phyloP scores from a whole-genome alignment of 35 echinoderm and acorn worm genomes.

The Eucidaris tribuloides region DNA sequence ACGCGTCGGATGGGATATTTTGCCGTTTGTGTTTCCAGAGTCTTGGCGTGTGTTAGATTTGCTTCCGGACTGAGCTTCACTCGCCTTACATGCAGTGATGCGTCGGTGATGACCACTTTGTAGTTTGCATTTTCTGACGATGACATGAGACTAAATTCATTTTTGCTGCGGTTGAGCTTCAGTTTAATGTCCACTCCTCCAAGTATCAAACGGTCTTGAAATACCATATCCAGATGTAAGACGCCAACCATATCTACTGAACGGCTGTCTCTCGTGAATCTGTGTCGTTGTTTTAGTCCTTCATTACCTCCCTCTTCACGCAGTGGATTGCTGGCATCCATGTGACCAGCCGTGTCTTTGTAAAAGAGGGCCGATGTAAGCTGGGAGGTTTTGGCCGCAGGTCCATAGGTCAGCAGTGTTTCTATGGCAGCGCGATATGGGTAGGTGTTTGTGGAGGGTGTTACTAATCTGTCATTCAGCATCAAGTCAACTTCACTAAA shows the following conservation, averaged over 20 bases:
- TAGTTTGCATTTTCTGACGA: slow-evolving; percentile 8
- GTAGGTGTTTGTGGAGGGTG: slow-evolving; percentile 48
- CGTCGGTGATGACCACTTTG: slow-evolving; percentile 40
- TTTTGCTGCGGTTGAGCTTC: slow-evolving; percentile 56
- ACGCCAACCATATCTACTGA: slow-evolving; percentile 45
- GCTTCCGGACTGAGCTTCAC: slow-evolving; percentile 41
- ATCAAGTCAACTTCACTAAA: slow-evolving; percentile 46
- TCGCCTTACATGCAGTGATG: slow-evolving; percentile 46
- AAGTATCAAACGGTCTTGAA: slow-evolving; percentile 13
- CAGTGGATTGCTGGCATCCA: slow-evolving; percentile 19
- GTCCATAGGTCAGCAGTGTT: slow-evolving; percentile 31
- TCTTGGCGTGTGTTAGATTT: slow-evolving; percentile 21
- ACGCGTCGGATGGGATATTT: slow-evolving; percentile 58
- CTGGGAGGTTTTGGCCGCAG: slow-evolving; percentile 2
- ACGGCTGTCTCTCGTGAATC: slow-evolving; percentile 25
- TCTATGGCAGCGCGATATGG: slow-evolving; percentile 52
- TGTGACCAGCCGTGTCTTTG: slow-evolving; percentile 37
- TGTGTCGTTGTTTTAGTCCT: slow-evolving; percentile 34
- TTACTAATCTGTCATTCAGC: slow-evolving; percentile 46
- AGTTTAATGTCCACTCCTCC: slow-evolving; percentile 41
- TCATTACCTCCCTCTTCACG: slow-evolving; percentile 1
- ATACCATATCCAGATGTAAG: slow-evolving; percentile 58
- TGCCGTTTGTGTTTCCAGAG: slow-evolving; percentile 40
- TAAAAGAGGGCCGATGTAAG: slow-evolving; percentile 28
- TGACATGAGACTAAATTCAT: slow-evolving; percentile 58